A percentile compares a stretch with the other conserved stretches of the same genome.
Evolutionary conservation across 1,140 invertebrate genomes (phyloP).

Genomic region (Leptoteleia sp.): DNA sequence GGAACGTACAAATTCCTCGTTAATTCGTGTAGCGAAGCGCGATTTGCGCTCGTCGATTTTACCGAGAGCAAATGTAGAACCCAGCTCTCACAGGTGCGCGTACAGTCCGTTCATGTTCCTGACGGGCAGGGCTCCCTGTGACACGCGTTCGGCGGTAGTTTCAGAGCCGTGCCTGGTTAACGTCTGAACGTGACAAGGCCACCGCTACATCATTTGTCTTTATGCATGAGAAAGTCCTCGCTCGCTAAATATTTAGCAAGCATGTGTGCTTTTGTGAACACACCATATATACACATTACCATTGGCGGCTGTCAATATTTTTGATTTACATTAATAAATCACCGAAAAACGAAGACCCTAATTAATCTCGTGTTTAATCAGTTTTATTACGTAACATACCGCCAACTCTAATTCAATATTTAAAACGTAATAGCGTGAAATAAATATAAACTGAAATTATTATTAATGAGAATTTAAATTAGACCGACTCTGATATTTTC

Average conservation of each 20-base stretch:
- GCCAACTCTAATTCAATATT: no score
- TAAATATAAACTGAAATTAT: no score
- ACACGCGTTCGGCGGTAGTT: slow-evolving; percentile 72
- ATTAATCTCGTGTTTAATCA: no score
- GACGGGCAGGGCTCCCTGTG: slow-evolving; percentile 73
- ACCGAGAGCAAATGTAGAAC: slow-evolving; percentile 60
- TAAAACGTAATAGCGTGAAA: no score
- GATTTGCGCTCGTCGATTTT: slow-evolving; percentile 65
- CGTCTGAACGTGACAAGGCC: slow-evolving; percentile 78
- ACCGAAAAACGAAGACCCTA: no score
- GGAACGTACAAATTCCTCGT: slow-evolving; percentile 61
- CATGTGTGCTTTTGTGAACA: slow-evolving; percentile 58
- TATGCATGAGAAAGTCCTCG: slow-evolving; percentile 75
- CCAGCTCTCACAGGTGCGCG: slow-evolving; percentile 64
- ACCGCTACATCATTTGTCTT: slow-evolving; percentile 74
- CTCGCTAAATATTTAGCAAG: slow-evolving; percentile 64
- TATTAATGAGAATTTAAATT: slow-evolving; percentile 1
- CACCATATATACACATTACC: slow-evolving; percentile 32
- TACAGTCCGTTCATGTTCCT: slow-evolving; percentile 71
- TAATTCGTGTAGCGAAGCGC: slow-evolving; percentile 68
- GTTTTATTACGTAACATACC: no score
- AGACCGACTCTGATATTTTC: no score
- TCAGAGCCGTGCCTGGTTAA: slow-evolving; percentile 70
- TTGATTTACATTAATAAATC: slow-evolving; percentile 37
- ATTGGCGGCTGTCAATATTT: slow-evolving; percentile 51